A percentile compares a stretch with the other conserved stretches of the same genome.
phyloP scores from a whole-genome alignment of 2,113 vertebrate species.

The Ginglymostoma cirratum region DNA sequence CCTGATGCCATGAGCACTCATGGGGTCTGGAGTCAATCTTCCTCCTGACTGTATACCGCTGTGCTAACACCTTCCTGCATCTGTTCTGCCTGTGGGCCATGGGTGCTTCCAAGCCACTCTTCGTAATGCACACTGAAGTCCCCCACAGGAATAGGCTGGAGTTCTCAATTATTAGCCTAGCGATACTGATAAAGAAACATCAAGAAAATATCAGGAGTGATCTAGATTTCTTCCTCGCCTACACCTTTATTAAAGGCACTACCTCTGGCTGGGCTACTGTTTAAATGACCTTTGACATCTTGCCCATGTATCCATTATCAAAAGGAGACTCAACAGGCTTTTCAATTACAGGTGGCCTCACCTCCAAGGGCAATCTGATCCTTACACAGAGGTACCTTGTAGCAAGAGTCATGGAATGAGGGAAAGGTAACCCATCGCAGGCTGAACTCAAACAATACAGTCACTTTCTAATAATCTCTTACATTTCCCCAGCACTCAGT shows the following conservation, averaged over 20 bases:
- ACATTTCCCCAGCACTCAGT: background rate
- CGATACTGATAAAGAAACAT: no score
- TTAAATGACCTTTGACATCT: background rate
- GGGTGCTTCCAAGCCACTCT: no score
- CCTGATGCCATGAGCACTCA: no score
- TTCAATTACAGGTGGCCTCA: background rate
- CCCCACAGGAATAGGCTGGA: no score
- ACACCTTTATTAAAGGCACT: background rate
- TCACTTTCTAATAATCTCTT: background rate
- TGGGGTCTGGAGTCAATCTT: no score
- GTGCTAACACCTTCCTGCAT: no score
- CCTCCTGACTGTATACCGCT: no score
- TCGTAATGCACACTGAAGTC: no score
- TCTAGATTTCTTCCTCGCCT: background rate
- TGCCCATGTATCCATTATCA: background rate
- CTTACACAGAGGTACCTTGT: background rate
- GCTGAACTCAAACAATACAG: background rate
- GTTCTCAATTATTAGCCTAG: no score
- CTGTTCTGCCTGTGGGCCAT: no score
- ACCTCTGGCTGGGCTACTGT: background rate
- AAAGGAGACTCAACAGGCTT: background rate
- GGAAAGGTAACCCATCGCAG: background rate
- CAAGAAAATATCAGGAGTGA: background rate
- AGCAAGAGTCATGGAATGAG: background rate
- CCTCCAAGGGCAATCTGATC: background rate